Base-by-base conservation (phyloP, 2,113 vertebrate species). In the Cryptoleucopteryx plumbea region DNA sequence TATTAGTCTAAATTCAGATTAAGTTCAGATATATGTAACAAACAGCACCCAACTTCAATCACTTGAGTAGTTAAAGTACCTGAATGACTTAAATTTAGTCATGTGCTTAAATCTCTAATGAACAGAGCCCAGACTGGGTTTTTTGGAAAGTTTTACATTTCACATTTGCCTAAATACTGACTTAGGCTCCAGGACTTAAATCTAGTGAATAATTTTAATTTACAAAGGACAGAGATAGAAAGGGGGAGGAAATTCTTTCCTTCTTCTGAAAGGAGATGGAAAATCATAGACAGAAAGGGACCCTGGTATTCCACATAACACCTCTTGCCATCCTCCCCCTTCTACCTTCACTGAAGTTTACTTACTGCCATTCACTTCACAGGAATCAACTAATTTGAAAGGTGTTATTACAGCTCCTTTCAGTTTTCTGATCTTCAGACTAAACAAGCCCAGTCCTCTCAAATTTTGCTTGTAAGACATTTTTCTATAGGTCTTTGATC, bases 401-500 rank as follows among this genome's bases (percentile, higher is more conserved):
- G 79, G 56, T 80, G 59, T 61, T 94, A 20, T 65, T 80, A 86
- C 23, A 67, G 77, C 7, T 72, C 62, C 34, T 32, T 47, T 90
- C 59, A 25, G 34, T 86, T 94, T 94, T 93, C 91, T 79, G 81
- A 89, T 96, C 65, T 82, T 91, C 89, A 72, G 31, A 74, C 63
- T 79, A 40, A 84, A 89, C 45, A 84, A 94, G 84, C 15, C 42
- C 27, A 68, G 26, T 63, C 31, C 78, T 75, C 66, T 87, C 58
- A 96, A 87, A 87, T 95, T 72, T 90, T 91, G 32, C 81, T 85
- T 89, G 52, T 79, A 93, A 96, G 78, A 75, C 36, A 20, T 85
- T 94, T 90, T 93, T 82, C 48, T 93, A 13, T 31, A 31, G 25
- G 36, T 52, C 91, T 96, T 96, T 94, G 90, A 96, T 94, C 84